Evolutionary conservation across 2,797 vertebrate genomes (phyloP).

Genomic region (Scarus forsteni): DNA sequence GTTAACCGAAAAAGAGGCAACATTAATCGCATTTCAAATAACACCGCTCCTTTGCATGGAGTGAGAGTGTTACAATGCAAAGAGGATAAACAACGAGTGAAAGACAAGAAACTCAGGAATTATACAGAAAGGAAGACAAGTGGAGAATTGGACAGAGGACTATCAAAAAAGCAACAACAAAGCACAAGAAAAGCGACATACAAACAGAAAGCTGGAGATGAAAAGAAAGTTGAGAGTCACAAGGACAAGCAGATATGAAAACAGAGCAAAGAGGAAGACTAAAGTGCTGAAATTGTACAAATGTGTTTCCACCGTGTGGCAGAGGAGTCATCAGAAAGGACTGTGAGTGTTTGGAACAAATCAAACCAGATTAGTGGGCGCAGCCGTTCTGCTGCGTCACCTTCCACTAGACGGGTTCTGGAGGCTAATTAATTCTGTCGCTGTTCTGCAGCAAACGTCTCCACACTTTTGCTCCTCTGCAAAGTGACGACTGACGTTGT

Average conservation of each 20-base stretch:
- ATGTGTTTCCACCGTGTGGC: conserved; percentile 18
- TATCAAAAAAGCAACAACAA: conserved; percentile 11
- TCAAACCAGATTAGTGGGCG: conserved; percentile 65
- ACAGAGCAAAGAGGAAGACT: conserved; percentile 7
- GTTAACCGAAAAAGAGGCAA: conserved; percentile 14
- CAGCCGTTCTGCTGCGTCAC: conserved; percentile 61
- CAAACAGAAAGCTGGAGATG: not conserved
- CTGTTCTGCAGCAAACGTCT: conserved; percentile 47
- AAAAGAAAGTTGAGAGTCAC: conserved; percentile 2
- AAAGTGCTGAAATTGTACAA: conserved; percentile 18
- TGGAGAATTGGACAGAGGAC: conserved; percentile 9
- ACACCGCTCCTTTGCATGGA: conserved; percentile 1
- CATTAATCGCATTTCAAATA: conserved; percentile 36
- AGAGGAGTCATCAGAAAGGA: conserved; percentile 45
- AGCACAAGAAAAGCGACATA: conserved; percentile 10
- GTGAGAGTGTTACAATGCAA: conserved; percentile 19
- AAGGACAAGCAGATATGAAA: not conserved
- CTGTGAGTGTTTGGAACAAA: conserved; percentile 54
- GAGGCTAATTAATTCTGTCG: conserved; percentile 69
- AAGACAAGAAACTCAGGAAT: conserved; percentile 11
- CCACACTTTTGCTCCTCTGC: conserved; percentile 45
- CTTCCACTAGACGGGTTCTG: conserved; percentile 49
- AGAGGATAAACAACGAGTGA: conserved; percentile 25
- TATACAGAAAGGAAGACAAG: conserved; percentile 12
- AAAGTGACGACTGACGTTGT: conserved; percentile 55